Evolutionary conservation across 2,888 invertebrate genomes (phyloP), one percentile per base, ranked within the genome.

Genomic region (Xanthorhoe spadicearia): DNA sequence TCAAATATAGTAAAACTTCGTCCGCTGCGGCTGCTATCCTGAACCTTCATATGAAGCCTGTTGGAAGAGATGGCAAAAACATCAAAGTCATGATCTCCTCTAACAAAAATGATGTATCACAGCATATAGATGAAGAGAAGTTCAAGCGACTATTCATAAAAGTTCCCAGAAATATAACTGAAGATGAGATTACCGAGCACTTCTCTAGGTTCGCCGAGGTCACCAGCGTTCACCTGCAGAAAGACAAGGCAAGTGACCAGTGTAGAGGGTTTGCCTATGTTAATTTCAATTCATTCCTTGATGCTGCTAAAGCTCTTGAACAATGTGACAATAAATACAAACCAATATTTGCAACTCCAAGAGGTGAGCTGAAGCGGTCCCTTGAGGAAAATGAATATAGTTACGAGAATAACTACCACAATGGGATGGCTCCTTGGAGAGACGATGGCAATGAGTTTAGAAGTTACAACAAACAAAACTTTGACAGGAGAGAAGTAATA

Each of bases 261-360:
- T 95, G 96, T 65, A 97, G 96, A 88, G 99, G 99, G 2, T 98
- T 96, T 92, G 99, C 97, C 9, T 99, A 97, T 87, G 95, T 99
- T 7, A 96, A 97, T 83, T 99, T 97, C 67, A 84, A 83, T 51
- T 88, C 96, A 77, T 96, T 97, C 81, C 95, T 96, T 61, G 95
- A 97, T 86, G 97, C 98, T 10, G 98, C 98, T 0, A 94, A 95
- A 74, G 98, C 98, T 0, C 97, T 95, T 85, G 98, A 99, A 89
- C 96, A 96, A 71, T 98, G 98, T 88, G 97, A 98, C 77, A 94
- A 94, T 66, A 96, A 95, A 79, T 98, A 96, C 85, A 97, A 96
- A 87, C 96, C 98, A 19, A 97, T 98, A 53, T 98, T 98, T 93
- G 98, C 98, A 1, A 97, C 97, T 78, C 98, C 98, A 17, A 96